phyloP scores from a whole-genome alignment of 35 echinoderm and acorn worm genomes.

The Ophiothrix spiculata region DNA sequence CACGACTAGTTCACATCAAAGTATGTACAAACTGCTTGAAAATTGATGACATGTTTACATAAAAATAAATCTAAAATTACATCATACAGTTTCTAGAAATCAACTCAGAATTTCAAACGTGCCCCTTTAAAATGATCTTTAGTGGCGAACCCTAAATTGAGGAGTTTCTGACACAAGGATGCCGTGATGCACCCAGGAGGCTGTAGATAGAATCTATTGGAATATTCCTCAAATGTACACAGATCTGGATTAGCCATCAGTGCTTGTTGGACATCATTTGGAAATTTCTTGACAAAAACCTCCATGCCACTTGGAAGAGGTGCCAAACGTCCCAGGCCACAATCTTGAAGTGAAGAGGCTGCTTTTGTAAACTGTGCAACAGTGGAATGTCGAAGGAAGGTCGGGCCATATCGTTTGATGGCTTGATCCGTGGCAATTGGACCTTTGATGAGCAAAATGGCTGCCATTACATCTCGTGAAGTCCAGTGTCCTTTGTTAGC shows the following conservation, averaged over 20 bases:
- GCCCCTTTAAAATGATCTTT: neutral
- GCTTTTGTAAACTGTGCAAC: neutral
- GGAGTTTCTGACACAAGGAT: neutral
- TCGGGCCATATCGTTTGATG: conserved; percentile 7
- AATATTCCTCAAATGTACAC: neutral
- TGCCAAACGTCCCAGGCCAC: neutral
- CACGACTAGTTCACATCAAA: too few species aligned
- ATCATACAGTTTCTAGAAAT: too few species aligned
- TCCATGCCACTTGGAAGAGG: neutral
- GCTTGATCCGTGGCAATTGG: neutral
- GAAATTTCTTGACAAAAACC: conserved; percentile 1
- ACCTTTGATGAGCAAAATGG: neutral
- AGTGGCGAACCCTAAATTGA: neutral
- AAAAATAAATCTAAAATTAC: too few species aligned
- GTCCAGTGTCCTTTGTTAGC: conserved; percentile 1
- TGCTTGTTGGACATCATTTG: neutral
- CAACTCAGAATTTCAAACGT: too few species aligned
- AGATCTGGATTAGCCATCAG: neutral
- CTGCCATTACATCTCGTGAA: neutral
- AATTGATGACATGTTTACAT: too few species aligned
- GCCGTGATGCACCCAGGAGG: neutral
- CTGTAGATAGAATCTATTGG: neutral
- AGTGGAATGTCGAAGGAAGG: neutral
- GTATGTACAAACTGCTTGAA: too few species aligned
- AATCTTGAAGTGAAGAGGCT: neutral